Evolutionary conservation across 2,113 vertebrate genomes (phyloP).

Genomic region (Castor canadensis): DNA sequence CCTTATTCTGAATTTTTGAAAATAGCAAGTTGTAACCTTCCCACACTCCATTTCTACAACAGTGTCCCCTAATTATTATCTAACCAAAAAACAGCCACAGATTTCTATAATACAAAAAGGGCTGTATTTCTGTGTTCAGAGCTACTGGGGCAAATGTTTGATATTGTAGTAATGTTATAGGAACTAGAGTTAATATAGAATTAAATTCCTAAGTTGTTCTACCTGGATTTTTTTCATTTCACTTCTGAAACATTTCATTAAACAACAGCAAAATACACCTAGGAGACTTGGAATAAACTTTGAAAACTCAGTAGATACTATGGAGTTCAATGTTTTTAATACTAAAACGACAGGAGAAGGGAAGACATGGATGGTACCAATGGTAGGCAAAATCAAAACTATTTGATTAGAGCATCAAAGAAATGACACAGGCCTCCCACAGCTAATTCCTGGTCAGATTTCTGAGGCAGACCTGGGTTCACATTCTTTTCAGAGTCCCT

Average conservation of each 20-base stretch:
- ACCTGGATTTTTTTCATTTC: not conserved
- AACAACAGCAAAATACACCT: no score
- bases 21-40: not conserved
- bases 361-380: not conserved
- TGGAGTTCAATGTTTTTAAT: not conserved
- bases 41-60: not conserved
- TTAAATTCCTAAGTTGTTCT: not conserved
- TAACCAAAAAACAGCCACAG: not conserved
- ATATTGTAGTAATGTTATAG: not conserved
- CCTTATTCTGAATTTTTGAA: not conserved
- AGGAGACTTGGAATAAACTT: not conserved
- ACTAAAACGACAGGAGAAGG: not conserved
- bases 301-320: not conserved
- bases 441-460: not conserved
- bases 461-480: not conserved
- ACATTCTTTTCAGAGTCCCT: not conserved
- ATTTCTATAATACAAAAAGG: not conserved
- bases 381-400: not conserved
- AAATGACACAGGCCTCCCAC: not conserved
- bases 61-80: not conserved
- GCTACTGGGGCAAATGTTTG: not conserved
- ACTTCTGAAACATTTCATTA: not conserved
- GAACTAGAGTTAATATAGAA: not conserved
- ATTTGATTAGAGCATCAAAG: not conserved
- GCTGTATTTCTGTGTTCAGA: not conserved